Evolutionary conservation across 2,888 invertebrate species (phyloP).

Genomic region (Eupithecia inturbata): DNA sequence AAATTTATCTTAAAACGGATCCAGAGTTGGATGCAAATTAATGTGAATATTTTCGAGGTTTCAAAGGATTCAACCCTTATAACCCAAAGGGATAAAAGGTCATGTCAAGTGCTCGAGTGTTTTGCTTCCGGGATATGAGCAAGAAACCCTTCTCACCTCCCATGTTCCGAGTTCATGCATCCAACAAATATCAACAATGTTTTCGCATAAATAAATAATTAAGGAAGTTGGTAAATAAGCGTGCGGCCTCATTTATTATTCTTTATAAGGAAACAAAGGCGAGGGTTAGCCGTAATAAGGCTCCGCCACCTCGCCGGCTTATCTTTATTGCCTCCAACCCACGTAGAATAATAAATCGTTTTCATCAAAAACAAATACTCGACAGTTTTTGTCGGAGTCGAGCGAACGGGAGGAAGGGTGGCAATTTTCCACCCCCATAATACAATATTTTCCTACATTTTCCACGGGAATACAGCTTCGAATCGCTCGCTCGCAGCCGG

Average conservation of each 20-base stretch:
- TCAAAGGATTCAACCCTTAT: slow-evolving; percentile 28
- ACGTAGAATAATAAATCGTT: slow-evolving; percentile 85
- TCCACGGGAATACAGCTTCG: slow-evolving; percentile 84
- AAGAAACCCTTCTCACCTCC: slow-evolving; percentile 47
- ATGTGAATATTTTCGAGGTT: slow-evolving; percentile 22
- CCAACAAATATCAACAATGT: slow-evolving; percentile 78
- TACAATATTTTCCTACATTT: slow-evolving; percentile 85
- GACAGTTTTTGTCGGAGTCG: slow-evolving; percentile 84
- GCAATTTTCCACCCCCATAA: slow-evolving; percentile 84
- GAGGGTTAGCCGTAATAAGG: slow-evolving; percentile 85
- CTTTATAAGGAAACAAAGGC: slow-evolving; percentile 85
- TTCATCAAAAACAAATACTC: slow-evolving; percentile 85
- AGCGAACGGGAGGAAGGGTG: slow-evolving; percentile 82
- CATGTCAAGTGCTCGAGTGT: slow-evolving; percentile 26
- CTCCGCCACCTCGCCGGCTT: slow-evolving; percentile 84
- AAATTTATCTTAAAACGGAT: slow-evolving; percentile 18
- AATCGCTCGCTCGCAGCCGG: slow-evolving; percentile 82
- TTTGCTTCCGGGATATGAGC: slow-evolving; percentile 40
- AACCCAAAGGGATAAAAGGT: slow-evolving; percentile 31
- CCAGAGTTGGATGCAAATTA: slow-evolving; percentile 18
- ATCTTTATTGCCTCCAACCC: slow-evolving; percentile 85
- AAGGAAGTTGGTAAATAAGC: slow-evolving; percentile 83
- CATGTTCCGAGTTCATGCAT: slow-evolving; percentile 59
- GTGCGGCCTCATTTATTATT: slow-evolving; percentile 84
- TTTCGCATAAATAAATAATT: slow-evolving; percentile 82